Percentiles rank a stretch among this genome's conserved stretches.
phyloP scores from a whole-genome alignment of 2,888 invertebrate genomes.

The Hemistola chrysoprasaria region DNA sequence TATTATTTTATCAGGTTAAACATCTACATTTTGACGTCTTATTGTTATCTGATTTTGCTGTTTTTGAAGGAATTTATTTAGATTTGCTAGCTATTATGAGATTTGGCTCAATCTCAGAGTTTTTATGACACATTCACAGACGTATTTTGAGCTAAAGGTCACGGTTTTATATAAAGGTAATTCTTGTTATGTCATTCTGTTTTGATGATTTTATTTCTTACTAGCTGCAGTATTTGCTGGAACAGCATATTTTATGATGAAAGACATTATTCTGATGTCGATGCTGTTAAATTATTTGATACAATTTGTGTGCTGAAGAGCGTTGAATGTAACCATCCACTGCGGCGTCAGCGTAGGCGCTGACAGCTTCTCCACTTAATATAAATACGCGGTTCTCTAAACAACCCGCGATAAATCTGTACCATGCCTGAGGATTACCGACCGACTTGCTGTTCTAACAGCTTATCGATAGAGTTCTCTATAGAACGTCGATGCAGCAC shows the following conservation, averaged over 20 bases:
- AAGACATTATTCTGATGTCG: too few relatives aligned
- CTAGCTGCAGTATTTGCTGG: background rate
- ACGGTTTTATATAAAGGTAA: conserved; percentile 5
- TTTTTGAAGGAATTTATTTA: conserved; percentile 32
- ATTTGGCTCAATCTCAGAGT: conserved; percentile 54
- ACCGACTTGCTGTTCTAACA: conserved; percentile 60
- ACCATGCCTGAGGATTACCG: conserved; percentile 53
- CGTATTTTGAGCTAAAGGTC: conserved; percentile 39
- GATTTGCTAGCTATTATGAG: conserved; percentile 39
- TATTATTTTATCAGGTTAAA: conserved; percentile 35
- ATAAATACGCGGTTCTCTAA: conserved; percentile 76
- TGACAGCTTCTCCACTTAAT: conserved; percentile 79
- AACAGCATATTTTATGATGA: background rate
- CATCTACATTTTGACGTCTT: conserved; percentile 17
- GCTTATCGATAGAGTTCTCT: conserved; percentile 61
- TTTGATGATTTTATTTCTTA: background rate
- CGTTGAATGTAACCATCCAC: conserved; percentile 73
- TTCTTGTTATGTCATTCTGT: background rate
- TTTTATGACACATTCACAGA: conserved; percentile 49
- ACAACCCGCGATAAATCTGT: conserved; percentile 72
- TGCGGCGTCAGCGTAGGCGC: conserved; percentile 72
- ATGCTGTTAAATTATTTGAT: conserved; percentile 1
- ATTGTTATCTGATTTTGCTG: conserved; percentile 29
- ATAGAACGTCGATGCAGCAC: conserved; percentile 46
- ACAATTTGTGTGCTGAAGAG: conserved; percentile 29